Conservation (phyloP, 2,113 vertebrate genomes). For the Cryptomyrus ogoouensis region DNA sequence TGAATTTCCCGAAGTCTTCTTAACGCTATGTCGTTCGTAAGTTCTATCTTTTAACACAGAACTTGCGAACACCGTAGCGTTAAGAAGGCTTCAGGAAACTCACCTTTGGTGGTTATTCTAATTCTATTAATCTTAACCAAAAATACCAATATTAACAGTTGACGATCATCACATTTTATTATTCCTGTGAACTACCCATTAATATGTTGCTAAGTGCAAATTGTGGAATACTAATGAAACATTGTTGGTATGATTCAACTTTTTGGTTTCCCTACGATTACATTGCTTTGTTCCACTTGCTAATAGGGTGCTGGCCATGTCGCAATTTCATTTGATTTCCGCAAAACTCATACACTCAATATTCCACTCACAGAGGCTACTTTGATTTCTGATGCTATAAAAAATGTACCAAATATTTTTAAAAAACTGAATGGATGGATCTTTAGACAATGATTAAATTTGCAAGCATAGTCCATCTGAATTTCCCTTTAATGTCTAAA, state of each 20-base stretch:
- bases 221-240: neutral
- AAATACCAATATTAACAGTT: neutral
- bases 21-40: too few species aligned
- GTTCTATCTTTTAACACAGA: too few species aligned
- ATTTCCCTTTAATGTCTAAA: neutral
- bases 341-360: neutral
- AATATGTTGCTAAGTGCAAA: neutral
- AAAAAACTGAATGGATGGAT: neutral
- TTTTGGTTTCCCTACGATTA: neutral
- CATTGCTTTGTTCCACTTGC: neutral
- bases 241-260: neutral
- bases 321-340: neutral
- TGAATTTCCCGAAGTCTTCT: too few species aligned
- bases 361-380: neutral
- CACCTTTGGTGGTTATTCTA: neutral
- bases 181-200: neutral
- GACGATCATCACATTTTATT: neutral
- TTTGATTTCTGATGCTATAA: neutral
- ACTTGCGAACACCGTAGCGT: too few species aligned
- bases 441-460: neutral
- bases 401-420: neutral
- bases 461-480: neutral
- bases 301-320: neutral
- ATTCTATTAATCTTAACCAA: neutral
- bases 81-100: too few species aligned